phyloP scores from a whole-genome alignment of 2,797 vertebrate genomes.

The Phrynocephalus forsythii region DNA sequence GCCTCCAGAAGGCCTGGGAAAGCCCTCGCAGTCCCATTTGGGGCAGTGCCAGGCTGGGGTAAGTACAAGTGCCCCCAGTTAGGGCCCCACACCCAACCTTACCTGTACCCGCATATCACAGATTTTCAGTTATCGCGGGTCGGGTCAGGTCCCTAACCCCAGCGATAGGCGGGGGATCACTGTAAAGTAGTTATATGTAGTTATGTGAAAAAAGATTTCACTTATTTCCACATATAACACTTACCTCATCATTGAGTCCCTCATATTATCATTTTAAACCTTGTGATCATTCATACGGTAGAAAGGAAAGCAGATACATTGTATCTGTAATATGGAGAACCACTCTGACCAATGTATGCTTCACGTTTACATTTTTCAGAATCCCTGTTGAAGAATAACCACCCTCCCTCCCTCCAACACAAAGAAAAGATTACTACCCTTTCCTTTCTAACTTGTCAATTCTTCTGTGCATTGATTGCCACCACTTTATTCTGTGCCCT shows the following conservation, averaged over 20 bases:
- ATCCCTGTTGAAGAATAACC: neutral
- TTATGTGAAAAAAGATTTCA: neutral
- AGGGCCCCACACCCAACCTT: too few species aligned
- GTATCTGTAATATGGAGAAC: neutral
- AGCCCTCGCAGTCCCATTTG: too few species aligned
- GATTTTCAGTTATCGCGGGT: too few species aligned
- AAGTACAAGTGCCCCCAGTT: too few species aligned
- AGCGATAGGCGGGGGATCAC: too few species aligned
- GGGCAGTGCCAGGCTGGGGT: too few species aligned
- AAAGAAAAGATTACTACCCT: neutral
- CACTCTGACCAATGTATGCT: neutral
- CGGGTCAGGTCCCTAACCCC: too few species aligned
- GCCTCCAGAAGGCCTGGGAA: too few species aligned
- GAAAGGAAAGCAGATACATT: neutral
- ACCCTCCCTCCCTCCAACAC: too few species aligned
- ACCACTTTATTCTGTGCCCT: constrained; percentile 17
- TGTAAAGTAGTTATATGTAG: too few species aligned
- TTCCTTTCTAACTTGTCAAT: neutral
- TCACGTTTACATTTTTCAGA: constrained; percentile 3
- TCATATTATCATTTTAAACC: neutral
- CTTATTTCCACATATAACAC: neutral
- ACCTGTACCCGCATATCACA: too few species aligned
- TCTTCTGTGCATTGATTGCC: constrained; percentile 20
- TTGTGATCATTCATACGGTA: too few species aligned
- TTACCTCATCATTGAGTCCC: neutral